Evolutionary conservation across 2,888 invertebrate species (phyloP).

Genomic region (Hoplodrina blanda): DNA sequence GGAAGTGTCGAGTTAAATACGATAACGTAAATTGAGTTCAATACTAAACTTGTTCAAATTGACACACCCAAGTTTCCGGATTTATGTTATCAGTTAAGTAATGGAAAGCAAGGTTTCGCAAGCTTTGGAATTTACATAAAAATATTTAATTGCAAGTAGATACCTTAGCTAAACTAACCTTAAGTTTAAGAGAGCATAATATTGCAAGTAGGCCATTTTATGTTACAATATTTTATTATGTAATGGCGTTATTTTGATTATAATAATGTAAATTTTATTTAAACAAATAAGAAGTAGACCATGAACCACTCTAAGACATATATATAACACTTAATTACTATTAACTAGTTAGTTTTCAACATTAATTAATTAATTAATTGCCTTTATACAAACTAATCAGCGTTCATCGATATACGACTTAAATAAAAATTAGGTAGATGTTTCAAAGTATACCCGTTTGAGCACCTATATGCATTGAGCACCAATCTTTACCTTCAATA

Average conservation of each 20-base stretch:
- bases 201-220: slow-evolving; percentile 14
- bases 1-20: slow-evolving; percentile 29
- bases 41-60: slow-evolving; percentile 38
- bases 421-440: neutral
- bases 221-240: slow-evolving; percentile 22
- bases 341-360: slow-evolving; percentile 6
- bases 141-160: slow-evolving; percentile 29
- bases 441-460: too few relatives aligned
- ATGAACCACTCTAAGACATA: slow-evolving; percentile 18
- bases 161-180: neutral
- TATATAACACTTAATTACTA: slow-evolving; percentile 8
- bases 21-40: slow-evolving; percentile 46
- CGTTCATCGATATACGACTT: neutral
- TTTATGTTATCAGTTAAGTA: slow-evolving; percentile 41
- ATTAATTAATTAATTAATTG: slow-evolving; percentile 12
- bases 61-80: slow-evolving; percentile 54
- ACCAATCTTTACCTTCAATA: too few relatives aligned
- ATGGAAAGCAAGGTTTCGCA: slow-evolving; percentile 36
- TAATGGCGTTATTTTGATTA: slow-evolving; percentile 15
- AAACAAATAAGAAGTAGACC: slow-evolving; percentile 38
- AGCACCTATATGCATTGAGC: too few relatives aligned
- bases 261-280: slow-evolving; percentile 20
- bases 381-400: neutral
- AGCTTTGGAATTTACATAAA: slow-evolving; percentile 33
- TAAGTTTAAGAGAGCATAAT: slow-evolving; percentile 17